Evolutionary conservation across 2,797 vertebrate species (phyloP).

Genomic region (Hypotaenidia okinawae): DNA sequence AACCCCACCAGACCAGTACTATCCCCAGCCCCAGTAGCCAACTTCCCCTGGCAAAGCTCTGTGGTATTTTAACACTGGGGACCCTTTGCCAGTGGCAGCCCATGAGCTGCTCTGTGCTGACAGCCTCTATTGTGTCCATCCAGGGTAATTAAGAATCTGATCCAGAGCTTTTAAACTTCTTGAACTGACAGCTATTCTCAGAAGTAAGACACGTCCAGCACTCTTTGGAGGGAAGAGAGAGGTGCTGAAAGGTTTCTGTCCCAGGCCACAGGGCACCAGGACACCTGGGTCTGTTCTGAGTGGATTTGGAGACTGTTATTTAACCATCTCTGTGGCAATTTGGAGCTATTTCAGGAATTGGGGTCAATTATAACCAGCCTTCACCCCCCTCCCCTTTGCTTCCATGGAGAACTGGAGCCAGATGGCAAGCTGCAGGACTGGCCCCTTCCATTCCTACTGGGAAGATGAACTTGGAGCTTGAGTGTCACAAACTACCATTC

Average conservation of each 20-base stretch:
- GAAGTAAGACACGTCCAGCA: background rate
- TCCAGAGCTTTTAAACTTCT: background rate
- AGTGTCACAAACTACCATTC: background rate
- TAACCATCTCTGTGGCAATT: constrained; percentile 80
- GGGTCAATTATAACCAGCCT: constrained; percentile 88
- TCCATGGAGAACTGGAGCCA: constrained; percentile 84
- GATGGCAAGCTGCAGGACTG: constrained; percentile 78
- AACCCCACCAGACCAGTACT: background rate
- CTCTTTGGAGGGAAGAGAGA: background rate
- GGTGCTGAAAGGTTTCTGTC: background rate
- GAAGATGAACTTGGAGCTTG: background rate
- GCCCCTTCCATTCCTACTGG: background rate
- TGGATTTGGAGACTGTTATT: background rate
- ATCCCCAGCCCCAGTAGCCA: background rate
- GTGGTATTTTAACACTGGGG: background rate
- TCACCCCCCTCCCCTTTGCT: constrained; percentile 69
- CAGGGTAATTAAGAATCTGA: background rate
- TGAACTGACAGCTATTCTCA: background rate
- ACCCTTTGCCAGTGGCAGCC: background rate
- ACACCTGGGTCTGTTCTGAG: background rate
- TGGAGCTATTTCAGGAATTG: constrained; percentile 90
- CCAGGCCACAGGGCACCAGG: constrained; percentile 3
- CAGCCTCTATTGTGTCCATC: background rate
- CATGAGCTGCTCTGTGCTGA: background rate
- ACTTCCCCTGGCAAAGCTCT: background rate